These are phyloP conservation scores for Drosophila infuscata DNA, from an alignment of 2,888 invertebrate genomes.

Conservation along the genomic window DNA sequence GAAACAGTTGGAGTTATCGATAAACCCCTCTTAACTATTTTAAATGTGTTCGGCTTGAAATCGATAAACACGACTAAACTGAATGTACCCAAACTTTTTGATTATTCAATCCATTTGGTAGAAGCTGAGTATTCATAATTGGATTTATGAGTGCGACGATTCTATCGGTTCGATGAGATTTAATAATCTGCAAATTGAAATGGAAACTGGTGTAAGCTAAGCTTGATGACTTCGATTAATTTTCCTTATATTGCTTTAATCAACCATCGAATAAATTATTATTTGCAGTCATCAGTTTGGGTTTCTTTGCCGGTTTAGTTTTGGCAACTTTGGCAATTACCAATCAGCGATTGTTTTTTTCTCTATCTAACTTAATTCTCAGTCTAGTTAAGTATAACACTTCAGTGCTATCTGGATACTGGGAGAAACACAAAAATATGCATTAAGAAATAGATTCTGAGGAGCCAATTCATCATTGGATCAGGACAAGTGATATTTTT, in stretches of 20 bases:
- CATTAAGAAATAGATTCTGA: background rate
- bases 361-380: background rate
- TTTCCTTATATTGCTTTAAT: background rate
- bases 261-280: background rate
- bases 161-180: background rate
- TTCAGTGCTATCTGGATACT: background rate
- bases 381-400: background rate
- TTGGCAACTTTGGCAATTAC: background rate
- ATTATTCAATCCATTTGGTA: background rate
- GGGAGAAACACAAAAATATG: background rate
- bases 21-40: background rate
- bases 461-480: background rate
- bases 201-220: background rate
- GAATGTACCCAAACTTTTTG: background rate
- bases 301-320: background rate
- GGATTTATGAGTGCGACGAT: too few relatives aligned
- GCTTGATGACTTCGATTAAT: background rate
- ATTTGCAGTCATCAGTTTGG: background rate
- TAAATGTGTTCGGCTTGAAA: background rate
- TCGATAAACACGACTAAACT: background rate
- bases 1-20: background rate
- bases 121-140: background rate
- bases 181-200: background rate
- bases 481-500: background rate
- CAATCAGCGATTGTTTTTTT: background rate